Evolutionary conservation across 2,888 invertebrate species (phyloP).

Genomic region (Maniola hyperantus): DNA sequence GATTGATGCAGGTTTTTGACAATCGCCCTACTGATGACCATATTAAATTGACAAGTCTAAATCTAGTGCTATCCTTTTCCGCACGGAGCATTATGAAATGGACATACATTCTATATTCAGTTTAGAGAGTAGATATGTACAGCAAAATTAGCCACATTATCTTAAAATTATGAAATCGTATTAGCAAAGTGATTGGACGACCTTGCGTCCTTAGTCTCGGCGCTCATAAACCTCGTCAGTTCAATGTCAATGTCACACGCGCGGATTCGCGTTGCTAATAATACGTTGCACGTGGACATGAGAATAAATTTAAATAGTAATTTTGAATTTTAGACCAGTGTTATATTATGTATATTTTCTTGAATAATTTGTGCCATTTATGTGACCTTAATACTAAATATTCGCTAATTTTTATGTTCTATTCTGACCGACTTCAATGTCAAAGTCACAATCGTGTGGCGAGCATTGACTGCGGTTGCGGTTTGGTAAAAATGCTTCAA

Average conservation of each 20-base stretch:
- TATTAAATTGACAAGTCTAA: no score
- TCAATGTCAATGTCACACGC: slow-evolving; percentile 14
- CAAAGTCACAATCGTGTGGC: neutral
- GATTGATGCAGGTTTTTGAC: no score
- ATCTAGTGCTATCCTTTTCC: no score
- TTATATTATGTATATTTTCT: neutral
- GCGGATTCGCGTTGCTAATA: slow-evolving; percentile 5
- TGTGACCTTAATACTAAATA: neutral
- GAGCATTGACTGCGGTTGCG: neutral
- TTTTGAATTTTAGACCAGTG: neutral
- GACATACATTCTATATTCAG: no score
- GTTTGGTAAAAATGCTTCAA: neutral
- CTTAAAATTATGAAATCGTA: neutral
- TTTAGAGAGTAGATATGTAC: no score
- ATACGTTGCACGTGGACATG: slow-evolving; percentile 2
- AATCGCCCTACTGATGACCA: no score
- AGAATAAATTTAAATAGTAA: neutral
- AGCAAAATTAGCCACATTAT: no score
- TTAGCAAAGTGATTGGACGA: neutral
- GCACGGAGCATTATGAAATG: no score
- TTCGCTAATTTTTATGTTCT: neutral
- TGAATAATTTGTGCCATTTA: neutral
- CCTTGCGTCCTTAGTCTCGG: slow-evolving; percentile 2
- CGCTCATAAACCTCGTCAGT: neutral
- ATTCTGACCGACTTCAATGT: neutral